Conservation (phyloP, 2,888 invertebrate species). For the Lamellibrachia columna region DNA sequence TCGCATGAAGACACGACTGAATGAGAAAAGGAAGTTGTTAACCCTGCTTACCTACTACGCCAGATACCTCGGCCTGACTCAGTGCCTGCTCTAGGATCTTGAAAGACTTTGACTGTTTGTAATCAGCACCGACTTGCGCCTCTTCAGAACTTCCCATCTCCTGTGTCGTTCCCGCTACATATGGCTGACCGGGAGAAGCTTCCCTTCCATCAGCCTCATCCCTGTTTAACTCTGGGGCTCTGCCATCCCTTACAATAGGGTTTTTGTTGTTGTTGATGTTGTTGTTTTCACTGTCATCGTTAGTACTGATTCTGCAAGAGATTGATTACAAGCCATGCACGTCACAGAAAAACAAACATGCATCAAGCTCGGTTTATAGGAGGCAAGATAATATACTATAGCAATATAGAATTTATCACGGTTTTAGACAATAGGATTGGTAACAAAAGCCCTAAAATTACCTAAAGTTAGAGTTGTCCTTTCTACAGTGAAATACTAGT, state of each 20-base stretch:
- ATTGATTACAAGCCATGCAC: not conserved
- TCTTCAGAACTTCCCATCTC: not conserved
- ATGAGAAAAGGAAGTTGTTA: not conserved
- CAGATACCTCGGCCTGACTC: not conserved
- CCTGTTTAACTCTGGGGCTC: not conserved
- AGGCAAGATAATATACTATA: no score
- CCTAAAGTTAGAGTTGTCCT: no score
- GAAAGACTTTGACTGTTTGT: conserved; percentile 58
- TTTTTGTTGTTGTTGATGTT: not conserved
- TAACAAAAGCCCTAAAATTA: no score
- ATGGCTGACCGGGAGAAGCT: not conserved
- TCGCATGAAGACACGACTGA: no score
- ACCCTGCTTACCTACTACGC: not conserved
- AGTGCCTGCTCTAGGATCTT: conserved; percentile 50
- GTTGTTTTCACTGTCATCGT: not conserved
- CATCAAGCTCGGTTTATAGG: no score
- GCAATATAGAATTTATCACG: no score
- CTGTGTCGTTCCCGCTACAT: not conserved
- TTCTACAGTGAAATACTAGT: no score
- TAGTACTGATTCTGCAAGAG: not conserved
- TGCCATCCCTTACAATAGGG: not conserved
- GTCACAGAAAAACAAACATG: not conserved
- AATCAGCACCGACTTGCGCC: not conserved
- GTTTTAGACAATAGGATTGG: no score
- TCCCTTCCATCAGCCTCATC: not conserved